Evolutionary conservation across 2,797 vertebrate genomes (phyloP).

Genomic region (Thamnophis elegans): DNA sequence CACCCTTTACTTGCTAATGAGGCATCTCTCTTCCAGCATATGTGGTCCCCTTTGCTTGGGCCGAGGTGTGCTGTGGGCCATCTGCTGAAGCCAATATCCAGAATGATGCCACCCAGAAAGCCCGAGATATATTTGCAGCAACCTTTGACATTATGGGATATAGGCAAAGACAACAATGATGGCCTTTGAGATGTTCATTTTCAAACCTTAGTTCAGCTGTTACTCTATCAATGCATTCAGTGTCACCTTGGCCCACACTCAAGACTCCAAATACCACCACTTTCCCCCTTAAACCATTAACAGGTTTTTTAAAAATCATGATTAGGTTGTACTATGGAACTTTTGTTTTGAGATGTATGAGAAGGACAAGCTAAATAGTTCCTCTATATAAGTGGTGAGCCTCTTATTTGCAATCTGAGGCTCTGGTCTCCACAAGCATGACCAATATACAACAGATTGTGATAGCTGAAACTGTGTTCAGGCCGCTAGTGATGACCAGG

Average conservation of each 20-base stretch:
- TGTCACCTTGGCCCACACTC: not conserved
- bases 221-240: constrained; percentile 43
- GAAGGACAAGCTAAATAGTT: not conserved
- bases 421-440: not conserved
- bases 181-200: constrained; percentile 48
- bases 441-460: not conserved
- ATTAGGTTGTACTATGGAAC: not conserved
- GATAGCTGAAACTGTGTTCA: not conserved
- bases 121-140: constrained; percentile 52
- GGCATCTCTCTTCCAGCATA: constrained; percentile 68
- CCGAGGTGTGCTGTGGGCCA: constrained; percentile 71
- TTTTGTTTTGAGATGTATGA: not conserved
- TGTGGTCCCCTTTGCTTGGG: constrained; percentile 68
- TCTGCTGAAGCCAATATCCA: constrained; percentile 72
- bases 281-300: constrained; percentile 12
- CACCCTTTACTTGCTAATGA: constrained; percentile 71
- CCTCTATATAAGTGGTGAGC: not conserved
- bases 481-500: not conserved
- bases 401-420: not conserved
- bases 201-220: constrained; percentile 61
- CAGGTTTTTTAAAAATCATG: not conserved
- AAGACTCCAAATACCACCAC: accelerated
- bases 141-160: constrained; percentile 71
- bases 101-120: constrained; percentile 73
- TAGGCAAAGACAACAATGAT: constrained; percentile 38